Evolutionary conservation across 1,140 invertebrate species (phyloP).

Genomic region (Bicyclus anynana): DNA sequence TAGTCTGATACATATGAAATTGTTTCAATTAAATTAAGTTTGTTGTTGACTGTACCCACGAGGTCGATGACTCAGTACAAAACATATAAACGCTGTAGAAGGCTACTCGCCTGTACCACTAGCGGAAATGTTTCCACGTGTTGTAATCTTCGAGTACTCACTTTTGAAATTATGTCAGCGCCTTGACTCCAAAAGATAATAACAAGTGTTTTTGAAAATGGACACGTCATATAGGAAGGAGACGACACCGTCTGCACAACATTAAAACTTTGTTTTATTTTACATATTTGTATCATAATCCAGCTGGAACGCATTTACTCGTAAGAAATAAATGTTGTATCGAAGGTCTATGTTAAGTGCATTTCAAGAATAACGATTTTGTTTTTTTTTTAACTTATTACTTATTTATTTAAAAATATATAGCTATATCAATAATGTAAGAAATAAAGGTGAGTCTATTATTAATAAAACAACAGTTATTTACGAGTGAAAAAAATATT

Average conservation of each 20-base stretch:
- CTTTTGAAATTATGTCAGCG: conserved; percentile 2
- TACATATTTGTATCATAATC: background rate
- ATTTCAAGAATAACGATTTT: no score
- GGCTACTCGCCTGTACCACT: background rate
- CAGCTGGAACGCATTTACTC: no score
- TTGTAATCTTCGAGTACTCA: conserved; percentile 2
- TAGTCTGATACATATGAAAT: no score
- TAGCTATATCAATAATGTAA: no score
- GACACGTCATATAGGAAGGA: background rate
- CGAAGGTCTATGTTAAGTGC: no score
- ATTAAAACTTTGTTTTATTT: background rate
- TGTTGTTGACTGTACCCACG: background rate
- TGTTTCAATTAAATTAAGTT: no score
- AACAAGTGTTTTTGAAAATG: background rate
- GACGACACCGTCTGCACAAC: background rate
- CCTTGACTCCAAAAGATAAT: background rate
- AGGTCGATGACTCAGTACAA: conserved; percentile 3
- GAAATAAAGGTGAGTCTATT: no score
- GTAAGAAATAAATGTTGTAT: no score
- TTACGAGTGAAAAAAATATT: no score
- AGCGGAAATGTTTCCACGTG: conserved; percentile 4
- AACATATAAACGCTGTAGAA: background rate
- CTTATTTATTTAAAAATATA: no score
- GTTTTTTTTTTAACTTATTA: no score
- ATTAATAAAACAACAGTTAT: no score